These are phyloP conservation scores for Odontesthes bonariensis DNA, from an alignment of 2,113 vertebrate genomes.

Conservation along the genomic window DNA sequence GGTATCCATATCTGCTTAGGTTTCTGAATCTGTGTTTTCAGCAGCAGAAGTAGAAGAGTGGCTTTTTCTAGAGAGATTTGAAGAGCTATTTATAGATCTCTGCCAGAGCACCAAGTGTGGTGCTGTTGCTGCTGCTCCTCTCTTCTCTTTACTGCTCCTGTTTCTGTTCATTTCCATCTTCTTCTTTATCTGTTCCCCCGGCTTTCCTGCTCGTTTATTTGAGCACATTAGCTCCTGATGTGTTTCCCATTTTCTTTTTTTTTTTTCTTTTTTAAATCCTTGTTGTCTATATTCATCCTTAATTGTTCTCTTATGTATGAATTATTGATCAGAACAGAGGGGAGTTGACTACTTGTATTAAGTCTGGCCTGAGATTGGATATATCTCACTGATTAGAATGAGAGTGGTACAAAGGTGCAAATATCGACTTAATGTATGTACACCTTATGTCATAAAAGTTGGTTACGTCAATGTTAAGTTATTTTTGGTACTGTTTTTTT, in stretches of 20 bases:
- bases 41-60: slow-evolving; percentile 78
- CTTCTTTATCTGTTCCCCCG: slow-evolving; percentile 50
- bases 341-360: slow-evolving; percentile 41
- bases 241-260: slow-evolving; percentile 6
- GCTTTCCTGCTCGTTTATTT: slow-evolving; percentile 35
- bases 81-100: slow-evolving; percentile 87
- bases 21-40: slow-evolving; percentile 78
- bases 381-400: slow-evolving; percentile 39
- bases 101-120: slow-evolving; percentile 81
- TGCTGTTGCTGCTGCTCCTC: slow-evolving; percentile 77
- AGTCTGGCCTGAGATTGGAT: slow-evolving; percentile 43
- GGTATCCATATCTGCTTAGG: slow-evolving; percentile 65
- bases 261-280: slow-evolving; percentile 2
- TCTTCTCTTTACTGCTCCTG: slow-evolving; percentile 61
- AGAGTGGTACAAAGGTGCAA: slow-evolving; percentile 41
- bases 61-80: slow-evolving; percentile 84
- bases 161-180: slow-evolving; percentile 61
- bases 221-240: slow-evolving; percentile 12
- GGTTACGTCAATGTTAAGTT: background rate
- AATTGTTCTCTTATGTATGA: slow-evolving; percentile 47
- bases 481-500: background rate
- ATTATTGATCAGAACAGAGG: slow-evolving; percentile 62
- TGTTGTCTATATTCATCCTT: slow-evolving; percentile 20
- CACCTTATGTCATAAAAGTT: background rate
- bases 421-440: background rate